A percentile compares a stretch with the other conserved stretches of the same genome.
Evolutionary conservation across 2,888 invertebrate genomes (phyloP).

Genomic region (Podotricha telesiphe): DNA sequence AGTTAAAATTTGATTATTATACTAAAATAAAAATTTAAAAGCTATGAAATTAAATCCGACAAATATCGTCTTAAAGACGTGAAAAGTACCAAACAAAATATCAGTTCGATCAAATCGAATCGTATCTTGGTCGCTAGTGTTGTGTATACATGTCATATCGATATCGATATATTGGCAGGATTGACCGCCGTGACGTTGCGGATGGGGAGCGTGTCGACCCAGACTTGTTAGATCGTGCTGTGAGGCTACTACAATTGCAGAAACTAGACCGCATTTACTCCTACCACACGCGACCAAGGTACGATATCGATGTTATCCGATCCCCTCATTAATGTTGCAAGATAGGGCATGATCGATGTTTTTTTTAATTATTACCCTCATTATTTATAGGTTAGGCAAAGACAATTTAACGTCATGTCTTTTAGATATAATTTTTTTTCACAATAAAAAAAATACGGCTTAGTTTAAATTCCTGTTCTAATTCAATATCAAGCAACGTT

Average conservation of each 20-base stretch:
- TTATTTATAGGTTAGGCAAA: background rate
- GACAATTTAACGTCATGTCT: too few relatives aligned
- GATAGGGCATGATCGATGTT: slow-evolving; percentile 17
- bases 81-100: too few relatives aligned
- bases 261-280: slow-evolving; percentile 84
- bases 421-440: too few relatives aligned
- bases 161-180: slow-evolving; percentile 80
- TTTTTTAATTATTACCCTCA: background rate
- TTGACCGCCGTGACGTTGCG: slow-evolving; percentile 78
- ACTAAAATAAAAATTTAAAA: too few relatives aligned
- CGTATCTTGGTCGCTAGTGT: slow-evolving; percentile 72
- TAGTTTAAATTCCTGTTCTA: too few relatives aligned
- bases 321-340: slow-evolving; percentile 41
- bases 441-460: too few relatives aligned
- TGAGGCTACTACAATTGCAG: slow-evolving; percentile 83
- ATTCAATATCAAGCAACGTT: too few relatives aligned
- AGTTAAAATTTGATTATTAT: too few relatives aligned
- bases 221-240: slow-evolving; percentile 81
- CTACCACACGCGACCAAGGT: slow-evolving; percentile 85
- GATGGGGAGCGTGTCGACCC: slow-evolving; percentile 75
- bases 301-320: slow-evolving; percentile 75
- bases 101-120: background rate
- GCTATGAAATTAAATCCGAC: too few relatives aligned
- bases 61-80: too few relatives aligned
- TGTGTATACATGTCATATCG: slow-evolving; percentile 67